Conservation (phyloP, 2,888 invertebrate species). For the Pyrrhosoma nymphula region DNA sequence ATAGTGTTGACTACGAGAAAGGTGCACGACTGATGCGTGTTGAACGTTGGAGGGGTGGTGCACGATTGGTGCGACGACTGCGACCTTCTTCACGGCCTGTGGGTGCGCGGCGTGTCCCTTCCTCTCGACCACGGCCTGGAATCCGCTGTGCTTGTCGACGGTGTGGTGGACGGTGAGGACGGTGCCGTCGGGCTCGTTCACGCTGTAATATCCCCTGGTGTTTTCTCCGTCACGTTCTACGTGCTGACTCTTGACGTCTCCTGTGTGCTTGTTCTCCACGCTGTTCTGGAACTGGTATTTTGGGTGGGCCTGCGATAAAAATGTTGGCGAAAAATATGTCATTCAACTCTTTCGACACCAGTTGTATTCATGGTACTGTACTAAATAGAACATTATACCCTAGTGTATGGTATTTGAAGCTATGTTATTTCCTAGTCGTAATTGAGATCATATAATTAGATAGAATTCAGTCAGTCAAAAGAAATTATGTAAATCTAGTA, state of each 20-base stretch:
- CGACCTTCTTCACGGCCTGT: background rate
- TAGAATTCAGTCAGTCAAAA: no score
- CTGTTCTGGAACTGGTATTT: slow-evolving; percentile 16
- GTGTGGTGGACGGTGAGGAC: slow-evolving; percentile 47
- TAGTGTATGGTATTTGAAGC: no score
- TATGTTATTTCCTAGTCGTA: no score
- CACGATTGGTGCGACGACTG: background rate
- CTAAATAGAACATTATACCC: no score
- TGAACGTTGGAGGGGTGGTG: background rate
- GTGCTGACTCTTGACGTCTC: slow-evolving; percentile 56
- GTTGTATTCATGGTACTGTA: no score
- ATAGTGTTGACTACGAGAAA: no score
- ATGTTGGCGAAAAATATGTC: no score
- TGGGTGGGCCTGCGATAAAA: background rate
- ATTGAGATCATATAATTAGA: no score
- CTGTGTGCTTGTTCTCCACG: slow-evolving; percentile 40
- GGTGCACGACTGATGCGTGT: no score
- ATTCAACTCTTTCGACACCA: no score
- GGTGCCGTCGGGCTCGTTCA: slow-evolving; percentile 51
- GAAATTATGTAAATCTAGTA: no score
- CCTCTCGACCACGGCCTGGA: slow-evolving; percentile 40
- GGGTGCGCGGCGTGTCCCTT: background rate
- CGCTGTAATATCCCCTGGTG: slow-evolving; percentile 55
- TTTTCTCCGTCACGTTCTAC: slow-evolving; percentile 44
- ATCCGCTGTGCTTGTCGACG: slow-evolving; percentile 31